These are phyloP conservation scores for Myotis pilosus DNA, from an alignment of 2,797 vertebrate species.

Conservation along the genomic window DNA sequence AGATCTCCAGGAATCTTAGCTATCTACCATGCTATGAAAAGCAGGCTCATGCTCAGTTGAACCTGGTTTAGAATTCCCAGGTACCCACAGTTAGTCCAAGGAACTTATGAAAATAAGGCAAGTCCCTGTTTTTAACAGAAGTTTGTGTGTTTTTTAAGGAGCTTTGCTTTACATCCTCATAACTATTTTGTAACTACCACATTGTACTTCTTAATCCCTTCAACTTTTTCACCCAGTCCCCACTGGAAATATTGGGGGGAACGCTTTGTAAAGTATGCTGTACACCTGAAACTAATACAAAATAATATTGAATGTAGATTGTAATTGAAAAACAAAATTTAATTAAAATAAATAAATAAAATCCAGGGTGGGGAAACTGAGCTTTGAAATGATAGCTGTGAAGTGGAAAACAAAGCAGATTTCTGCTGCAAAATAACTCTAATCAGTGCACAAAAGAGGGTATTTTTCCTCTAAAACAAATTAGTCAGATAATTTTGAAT, in stretches of 20 bases:
- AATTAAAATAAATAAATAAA: neutral
- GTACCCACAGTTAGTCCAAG: neutral
- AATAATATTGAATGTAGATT: neutral
- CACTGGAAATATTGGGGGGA: neutral
- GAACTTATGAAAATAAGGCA: constrained; percentile 51
- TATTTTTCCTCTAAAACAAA: constrained; percentile 29
- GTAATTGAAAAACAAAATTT: neutral
- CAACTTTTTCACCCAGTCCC: neutral
- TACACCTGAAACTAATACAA: neutral
- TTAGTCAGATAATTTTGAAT: constrained; percentile 33
- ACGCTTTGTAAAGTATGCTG: neutral
- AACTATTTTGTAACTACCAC: neutral
- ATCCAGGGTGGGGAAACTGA: neutral
- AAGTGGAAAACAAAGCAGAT: constrained; percentile 52
- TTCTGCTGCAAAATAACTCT: constrained; percentile 11
- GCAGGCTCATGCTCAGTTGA: constrained; percentile 10
- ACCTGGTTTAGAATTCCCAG: constrained; percentile 16
- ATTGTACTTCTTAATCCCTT: neutral
- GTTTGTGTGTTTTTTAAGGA: neutral
- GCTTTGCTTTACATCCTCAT: neutral
- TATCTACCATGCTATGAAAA: constrained; percentile 42
- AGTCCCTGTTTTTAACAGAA: constrained; percentile 51
- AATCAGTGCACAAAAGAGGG: neutral
- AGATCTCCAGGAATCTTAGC: constrained; percentile 7
- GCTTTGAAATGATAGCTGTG: constrained; percentile 19